Evolutionary conservation across 2,113 vertebrate genomes (phyloP).

Genomic region (Phalacrocorax carbo): DNA sequence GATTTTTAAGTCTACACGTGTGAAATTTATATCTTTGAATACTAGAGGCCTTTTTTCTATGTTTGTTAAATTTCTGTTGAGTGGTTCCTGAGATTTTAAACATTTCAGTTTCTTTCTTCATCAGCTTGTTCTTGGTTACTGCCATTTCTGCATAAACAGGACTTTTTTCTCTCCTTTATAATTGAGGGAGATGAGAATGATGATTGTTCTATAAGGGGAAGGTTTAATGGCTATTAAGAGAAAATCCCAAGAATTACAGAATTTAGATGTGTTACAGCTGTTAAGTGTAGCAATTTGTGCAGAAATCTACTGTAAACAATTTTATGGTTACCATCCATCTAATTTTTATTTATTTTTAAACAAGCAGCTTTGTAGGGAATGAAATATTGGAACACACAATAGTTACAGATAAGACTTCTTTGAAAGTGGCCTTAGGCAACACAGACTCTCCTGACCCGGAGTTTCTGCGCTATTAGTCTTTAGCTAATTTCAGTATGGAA

Average conservation of each 20-base stretch:
- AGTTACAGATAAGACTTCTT: slow-evolving; percentile 37
- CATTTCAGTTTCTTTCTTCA: background rate
- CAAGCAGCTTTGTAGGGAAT: background rate
- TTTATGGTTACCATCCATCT: background rate
- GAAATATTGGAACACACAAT: background rate
- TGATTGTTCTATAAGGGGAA: background rate
- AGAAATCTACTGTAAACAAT: background rate
- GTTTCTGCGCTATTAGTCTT: slow-evolving; percentile 26
- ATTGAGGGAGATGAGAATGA: background rate
- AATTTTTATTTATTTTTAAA: background rate
- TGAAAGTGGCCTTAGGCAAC: slow-evolving; percentile 31
- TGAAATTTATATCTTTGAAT: background rate
- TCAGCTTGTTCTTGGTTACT: background rate
- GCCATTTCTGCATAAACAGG: background rate
- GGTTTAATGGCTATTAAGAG: background rate
- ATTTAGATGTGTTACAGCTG: background rate
- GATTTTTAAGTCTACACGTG: background rate
- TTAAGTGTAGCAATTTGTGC: background rate
- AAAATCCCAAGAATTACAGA: background rate
- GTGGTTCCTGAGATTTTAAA: background rate
- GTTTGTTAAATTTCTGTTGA: background rate
- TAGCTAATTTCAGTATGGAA: slow-evolving; percentile 23
- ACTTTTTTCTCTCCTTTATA: background rate
- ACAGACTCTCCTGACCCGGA: slow-evolving; percentile 45
- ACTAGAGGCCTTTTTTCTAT: background rate